Percentiles rank a stretch among this genome's conserved stretches.
Conservation (phyloP, 2,888 invertebrate species). For the Cremastobaeus sp. region DNA sequence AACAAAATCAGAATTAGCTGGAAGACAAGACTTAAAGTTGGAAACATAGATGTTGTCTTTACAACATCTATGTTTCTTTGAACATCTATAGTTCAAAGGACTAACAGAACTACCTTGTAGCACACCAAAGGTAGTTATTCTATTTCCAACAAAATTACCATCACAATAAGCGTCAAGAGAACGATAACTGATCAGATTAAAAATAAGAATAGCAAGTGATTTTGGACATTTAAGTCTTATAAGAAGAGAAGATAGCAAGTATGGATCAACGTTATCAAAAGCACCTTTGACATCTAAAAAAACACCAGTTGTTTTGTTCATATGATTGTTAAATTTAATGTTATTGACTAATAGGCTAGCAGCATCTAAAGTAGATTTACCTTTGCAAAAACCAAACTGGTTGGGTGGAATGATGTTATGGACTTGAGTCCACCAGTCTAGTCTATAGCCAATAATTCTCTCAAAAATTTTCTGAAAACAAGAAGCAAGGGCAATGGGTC, state of each 20-base stretch:
- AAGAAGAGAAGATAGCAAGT: neutral
- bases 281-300: conserved; percentile 15
- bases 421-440: conserved; percentile 8
- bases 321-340: neutral
- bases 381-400: conserved; percentile 22
- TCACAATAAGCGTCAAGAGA: neutral
- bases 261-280: conserved; percentile 17
- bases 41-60: conserved; percentile 17
- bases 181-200: conserved; percentile 9
- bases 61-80: no score
- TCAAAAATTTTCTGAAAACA: conserved; percentile 8
- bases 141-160: neutral
- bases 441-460: neutral
- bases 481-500: conserved; percentile 6
- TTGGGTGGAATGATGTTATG: neutral
- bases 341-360: neutral
- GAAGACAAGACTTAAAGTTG: neutral
- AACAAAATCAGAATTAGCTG: neutral
- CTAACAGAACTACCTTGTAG: conserved; percentile 8
- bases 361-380: conserved; percentile 1
- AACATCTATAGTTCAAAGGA: conserved; percentile 2
- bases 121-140: neutral
- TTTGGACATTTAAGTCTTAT: neutral
- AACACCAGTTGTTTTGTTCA: neutral
- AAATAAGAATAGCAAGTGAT: neutral